Conservation (phyloP, 2,888 invertebrate species). For the Eurois occulta region DNA sequence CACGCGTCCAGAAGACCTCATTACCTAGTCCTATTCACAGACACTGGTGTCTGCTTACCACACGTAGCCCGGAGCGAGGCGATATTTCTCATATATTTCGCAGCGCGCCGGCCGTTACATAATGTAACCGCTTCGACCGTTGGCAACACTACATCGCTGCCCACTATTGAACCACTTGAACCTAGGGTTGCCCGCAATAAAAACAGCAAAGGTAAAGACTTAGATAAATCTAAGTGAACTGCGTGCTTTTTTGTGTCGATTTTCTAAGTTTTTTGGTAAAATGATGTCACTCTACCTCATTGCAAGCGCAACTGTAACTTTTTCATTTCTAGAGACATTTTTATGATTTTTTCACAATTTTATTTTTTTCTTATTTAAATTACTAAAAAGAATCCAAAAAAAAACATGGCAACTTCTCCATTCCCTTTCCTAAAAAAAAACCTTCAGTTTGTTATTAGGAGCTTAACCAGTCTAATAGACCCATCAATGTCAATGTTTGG, state of each 20-base stretch:
- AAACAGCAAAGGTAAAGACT: slow-evolving; percentile 7
- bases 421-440: too few relatives aligned
- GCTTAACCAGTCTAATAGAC: too few relatives aligned
- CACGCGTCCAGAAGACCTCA: slow-evolving; percentile 20
- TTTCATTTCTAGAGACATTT: too few relatives aligned
- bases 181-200: slow-evolving; percentile 52
- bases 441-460: too few relatives aligned
- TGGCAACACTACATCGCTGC: slow-evolving; percentile 63
- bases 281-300: not conserved
- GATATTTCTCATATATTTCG: slow-evolving; percentile 56
- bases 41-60: slow-evolving; percentile 49
- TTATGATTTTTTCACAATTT: too few relatives aligned
- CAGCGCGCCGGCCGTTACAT: slow-evolving; percentile 63
- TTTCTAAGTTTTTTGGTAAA: not conserved
- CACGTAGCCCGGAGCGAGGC: slow-evolving; percentile 59
- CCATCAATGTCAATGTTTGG: too few relatives aligned
- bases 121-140: slow-evolving; percentile 69
- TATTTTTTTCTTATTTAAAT: too few relatives aligned
- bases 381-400: too few relatives aligned
- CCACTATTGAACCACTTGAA: slow-evolving; percentile 59
- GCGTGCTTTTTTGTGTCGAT: not conserved
- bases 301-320: too few relatives aligned
- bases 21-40: slow-evolving; percentile 20
- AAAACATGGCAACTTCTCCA: too few relatives aligned
- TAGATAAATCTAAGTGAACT: slow-evolving; percentile 18